Percentiles rank a stretch among this genome's conserved stretches.
phyloP scores from a whole-genome alignment of 2,888 invertebrate genomes.

The Fragum whitleyi region DNA sequence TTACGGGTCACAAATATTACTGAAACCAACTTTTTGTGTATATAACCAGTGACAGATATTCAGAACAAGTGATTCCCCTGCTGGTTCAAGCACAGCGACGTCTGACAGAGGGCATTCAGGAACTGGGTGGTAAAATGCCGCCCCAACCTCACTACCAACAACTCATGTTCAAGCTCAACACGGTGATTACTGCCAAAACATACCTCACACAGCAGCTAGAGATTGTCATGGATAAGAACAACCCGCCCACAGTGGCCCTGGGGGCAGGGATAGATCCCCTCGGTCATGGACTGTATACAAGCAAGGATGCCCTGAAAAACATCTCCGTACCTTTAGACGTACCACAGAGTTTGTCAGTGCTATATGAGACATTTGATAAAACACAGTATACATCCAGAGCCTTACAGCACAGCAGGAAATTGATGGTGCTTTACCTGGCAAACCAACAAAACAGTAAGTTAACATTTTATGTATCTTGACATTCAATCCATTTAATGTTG shows the following conservation, averaged over 20 bases:
- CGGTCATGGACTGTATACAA: slow-evolving; percentile 79
- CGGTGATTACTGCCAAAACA: slow-evolving; percentile 76
- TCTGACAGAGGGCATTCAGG: slow-evolving; percentile 73
- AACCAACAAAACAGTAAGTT: slow-evolving; percentile 82
- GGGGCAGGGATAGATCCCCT: slow-evolving; percentile 82
- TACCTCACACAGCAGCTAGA: slow-evolving; percentile 81
- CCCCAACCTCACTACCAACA: slow-evolving; percentile 81
- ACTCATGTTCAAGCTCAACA: slow-evolving; percentile 73
- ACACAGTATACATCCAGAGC: slow-evolving; percentile 82
- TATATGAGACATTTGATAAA: slow-evolving; percentile 77
- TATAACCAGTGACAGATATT: slow-evolving; percentile 81
- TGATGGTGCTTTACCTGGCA: slow-evolving; percentile 83
- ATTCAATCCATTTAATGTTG: too few species aligned
- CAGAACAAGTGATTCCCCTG: slow-evolving; percentile 83
- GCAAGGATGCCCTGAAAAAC: slow-evolving; percentile 79
- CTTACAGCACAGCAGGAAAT: slow-evolving; percentile 82
- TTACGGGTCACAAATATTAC: neutral
- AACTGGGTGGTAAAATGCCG: slow-evolving; percentile 73
- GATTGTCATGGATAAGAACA: slow-evolving; percentile 68
- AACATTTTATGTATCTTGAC: neutral
- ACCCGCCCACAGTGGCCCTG: slow-evolving; percentile 61
- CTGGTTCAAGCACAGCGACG: slow-evolving; percentile 83
- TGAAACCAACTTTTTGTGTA: neutral
- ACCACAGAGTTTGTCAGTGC: slow-evolving; percentile 74
- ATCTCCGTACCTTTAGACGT: slow-evolving; percentile 84